phyloP scores from a whole-genome alignment of 2,888 invertebrate genomes.

The Diplazon laetatorius region DNA sequence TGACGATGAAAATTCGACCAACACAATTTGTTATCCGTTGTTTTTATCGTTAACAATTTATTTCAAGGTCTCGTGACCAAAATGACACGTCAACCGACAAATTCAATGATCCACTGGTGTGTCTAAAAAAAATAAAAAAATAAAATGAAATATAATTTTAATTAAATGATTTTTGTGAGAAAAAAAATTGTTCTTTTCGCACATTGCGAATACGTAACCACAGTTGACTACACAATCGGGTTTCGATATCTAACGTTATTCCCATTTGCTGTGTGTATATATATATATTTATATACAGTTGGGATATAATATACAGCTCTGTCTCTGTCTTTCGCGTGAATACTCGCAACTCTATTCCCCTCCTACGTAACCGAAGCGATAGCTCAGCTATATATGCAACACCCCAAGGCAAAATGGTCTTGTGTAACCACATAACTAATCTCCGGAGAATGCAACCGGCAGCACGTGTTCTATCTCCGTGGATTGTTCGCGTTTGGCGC shows the following conservation, averaged over 20 bases:
- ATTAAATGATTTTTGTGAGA: too few relatives aligned
- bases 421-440: conserved; percentile 67
- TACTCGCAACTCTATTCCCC: conserved; percentile 40
- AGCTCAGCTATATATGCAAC: conserved; percentile 53
- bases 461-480: conserved; percentile 58
- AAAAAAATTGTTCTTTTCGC: neutral
- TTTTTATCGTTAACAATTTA: too few relatives aligned
- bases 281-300: neutral
- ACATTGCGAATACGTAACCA: conserved; percentile 24
- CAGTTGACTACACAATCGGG: neutral
- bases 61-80: too few relatives aligned
- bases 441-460: conserved; percentile 58
- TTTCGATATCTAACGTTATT: neutral
- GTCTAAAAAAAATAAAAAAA: too few relatives aligned
- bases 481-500: conserved; percentile 54
- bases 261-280: neutral
- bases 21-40: too few relatives aligned
- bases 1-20: too few relatives aligned
- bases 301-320: conserved; percentile 39
- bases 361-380: conserved; percentile 43
- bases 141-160: too few relatives aligned
- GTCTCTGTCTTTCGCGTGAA: too few relatives aligned
- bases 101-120: too few relatives aligned
- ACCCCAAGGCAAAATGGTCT: conserved; percentile 61
- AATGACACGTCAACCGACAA: too few relatives aligned